Percentiles rank a stretch among this genome's conserved stretches.
These are phyloP conservation scores for Drosophila sordidula DNA, from an alignment of 2,888 invertebrate genomes.

Conservation along the genomic window DNA sequence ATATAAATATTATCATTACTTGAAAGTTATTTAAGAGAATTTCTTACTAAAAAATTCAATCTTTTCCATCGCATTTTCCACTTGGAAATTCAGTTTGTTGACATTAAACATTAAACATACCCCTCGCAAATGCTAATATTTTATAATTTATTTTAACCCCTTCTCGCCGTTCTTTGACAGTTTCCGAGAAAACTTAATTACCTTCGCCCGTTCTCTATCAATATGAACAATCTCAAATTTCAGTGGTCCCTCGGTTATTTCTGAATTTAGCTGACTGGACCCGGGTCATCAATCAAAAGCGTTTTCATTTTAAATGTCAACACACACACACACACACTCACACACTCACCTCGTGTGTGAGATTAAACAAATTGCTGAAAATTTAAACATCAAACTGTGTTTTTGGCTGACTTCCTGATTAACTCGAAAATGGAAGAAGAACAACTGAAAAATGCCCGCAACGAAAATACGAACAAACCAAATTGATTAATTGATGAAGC, in stretches of 20 bases:
- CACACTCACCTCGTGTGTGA: constrained; percentile 4
- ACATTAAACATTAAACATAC: too few species aligned
- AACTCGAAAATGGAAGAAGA: constrained; percentile 60
- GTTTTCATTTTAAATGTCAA: constrained; percentile 67
- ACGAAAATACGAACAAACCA: constrained; percentile 61
- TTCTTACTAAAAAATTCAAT: too few species aligned
- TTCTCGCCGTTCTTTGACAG: not conserved
- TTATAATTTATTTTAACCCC: not conserved
- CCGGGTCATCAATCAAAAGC: constrained; percentile 68
- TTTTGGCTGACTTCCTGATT: constrained; percentile 71
- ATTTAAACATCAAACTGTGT: constrained; percentile 72
- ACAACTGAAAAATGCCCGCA: constrained; percentile 41
- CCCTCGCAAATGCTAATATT: not conserved
- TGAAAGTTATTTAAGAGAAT: too few species aligned
- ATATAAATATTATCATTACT: too few species aligned
- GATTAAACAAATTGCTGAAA: constrained; percentile 72
- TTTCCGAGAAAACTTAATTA: constrained; percentile 20
- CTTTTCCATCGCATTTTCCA: too few species aligned
- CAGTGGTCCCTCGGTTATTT: constrained; percentile 16
- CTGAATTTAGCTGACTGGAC: constrained; percentile 37
- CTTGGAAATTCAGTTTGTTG: too few species aligned
- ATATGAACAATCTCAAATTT: constrained; percentile 37
- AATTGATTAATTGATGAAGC: constrained; percentile 78
- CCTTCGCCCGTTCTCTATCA: constrained; percentile 12
- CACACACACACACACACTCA: constrained; percentile 21